Conservation (phyloP, 2,113 vertebrate genomes). For the Phalacrocorax pelagicus region DNA sequence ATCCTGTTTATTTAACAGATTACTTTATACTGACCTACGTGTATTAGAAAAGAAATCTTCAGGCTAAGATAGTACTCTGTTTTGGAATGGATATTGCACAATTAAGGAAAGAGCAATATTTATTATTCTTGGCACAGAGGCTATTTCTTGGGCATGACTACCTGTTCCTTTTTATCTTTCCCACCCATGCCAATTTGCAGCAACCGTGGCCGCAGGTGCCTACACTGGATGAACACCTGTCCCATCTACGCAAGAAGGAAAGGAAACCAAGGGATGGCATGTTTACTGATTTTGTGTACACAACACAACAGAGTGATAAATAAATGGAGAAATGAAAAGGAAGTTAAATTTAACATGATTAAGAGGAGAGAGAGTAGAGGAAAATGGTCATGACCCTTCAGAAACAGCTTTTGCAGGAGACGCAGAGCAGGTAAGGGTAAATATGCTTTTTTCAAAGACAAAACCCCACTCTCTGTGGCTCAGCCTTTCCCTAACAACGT, state of each 20-base stretch:
- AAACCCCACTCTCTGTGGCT: neutral
- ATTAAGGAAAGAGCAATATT: slow-evolving; percentile 1
- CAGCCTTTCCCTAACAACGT: neutral
- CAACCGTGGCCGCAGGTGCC: neutral
- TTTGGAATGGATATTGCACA: neutral
- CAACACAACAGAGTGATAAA: neutral
- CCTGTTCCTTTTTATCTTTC: slow-evolving; percentile 6
- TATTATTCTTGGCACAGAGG: slow-evolving; percentile 1
- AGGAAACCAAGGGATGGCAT: neutral
- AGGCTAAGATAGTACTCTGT: neutral
- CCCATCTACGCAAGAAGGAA: neutral
- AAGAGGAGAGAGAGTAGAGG: neutral
- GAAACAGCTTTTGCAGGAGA: neutral
- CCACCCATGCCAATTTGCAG: neutral
- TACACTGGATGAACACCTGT: neutral
- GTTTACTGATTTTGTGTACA: neutral
- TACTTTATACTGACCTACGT: neutral
- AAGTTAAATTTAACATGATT: neutral
- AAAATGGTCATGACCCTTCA: neutral
- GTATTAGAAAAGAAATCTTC: slow-evolving; percentile 19
- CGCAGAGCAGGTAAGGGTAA: neutral
- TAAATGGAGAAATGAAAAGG: neutral
- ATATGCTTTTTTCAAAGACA: neutral
- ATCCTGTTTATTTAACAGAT: neutral
- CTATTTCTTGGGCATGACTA: neutral